Percentiles rank a stretch among this genome's conserved stretches.
phyloP scores from a whole-genome alignment of 2,888 invertebrate species.

The Orthosia gothica region DNA sequence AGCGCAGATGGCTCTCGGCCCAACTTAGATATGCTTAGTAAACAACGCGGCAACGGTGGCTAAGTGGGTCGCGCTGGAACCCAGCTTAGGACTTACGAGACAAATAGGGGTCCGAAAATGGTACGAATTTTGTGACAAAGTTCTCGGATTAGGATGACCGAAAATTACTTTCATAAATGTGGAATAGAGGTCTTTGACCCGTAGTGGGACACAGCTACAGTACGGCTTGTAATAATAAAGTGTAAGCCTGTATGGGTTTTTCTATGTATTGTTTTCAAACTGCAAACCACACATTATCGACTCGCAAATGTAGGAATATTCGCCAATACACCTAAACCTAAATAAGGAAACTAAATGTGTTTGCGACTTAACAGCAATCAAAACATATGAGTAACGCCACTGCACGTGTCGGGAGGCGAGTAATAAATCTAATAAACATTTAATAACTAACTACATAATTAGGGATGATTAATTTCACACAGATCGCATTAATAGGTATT shows the following conservation, averaged over 20 bases:
- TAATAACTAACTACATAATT: constrained; percentile 6
- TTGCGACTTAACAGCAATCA: constrained; percentile 18
- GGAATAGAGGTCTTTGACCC: background rate
- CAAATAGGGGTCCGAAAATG: constrained; percentile 22
- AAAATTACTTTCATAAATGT: constrained; percentile 15
- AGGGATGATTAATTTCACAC: constrained; percentile 16
- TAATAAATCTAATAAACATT: constrained; percentile 2
- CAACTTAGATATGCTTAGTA: constrained; percentile 35
- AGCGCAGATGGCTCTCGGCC: constrained; percentile 18
- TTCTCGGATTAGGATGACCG: constrained; percentile 15
- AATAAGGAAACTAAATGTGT: constrained; percentile 26
- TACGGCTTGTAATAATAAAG: background rate
- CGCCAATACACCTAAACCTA: background rate
- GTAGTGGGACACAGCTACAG: background rate
- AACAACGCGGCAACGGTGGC: constrained; percentile 19
- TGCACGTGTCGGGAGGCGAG: constrained; percentile 44
- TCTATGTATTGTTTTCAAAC: background rate
- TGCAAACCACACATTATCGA: background rate
- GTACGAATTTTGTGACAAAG: background rate
- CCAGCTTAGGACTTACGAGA: constrained; percentile 16
- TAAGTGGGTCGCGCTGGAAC: constrained; percentile 36
- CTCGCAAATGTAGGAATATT: background rate
- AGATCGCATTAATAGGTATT: constrained; percentile 19
- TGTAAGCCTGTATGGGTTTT: background rate
- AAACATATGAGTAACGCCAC: constrained; percentile 42